Evolutionary conservation across 2,888 invertebrate species (phyloP), one percentile per base, ranked within the genome.

Genomic region (Thereva nobilitata): DNA sequence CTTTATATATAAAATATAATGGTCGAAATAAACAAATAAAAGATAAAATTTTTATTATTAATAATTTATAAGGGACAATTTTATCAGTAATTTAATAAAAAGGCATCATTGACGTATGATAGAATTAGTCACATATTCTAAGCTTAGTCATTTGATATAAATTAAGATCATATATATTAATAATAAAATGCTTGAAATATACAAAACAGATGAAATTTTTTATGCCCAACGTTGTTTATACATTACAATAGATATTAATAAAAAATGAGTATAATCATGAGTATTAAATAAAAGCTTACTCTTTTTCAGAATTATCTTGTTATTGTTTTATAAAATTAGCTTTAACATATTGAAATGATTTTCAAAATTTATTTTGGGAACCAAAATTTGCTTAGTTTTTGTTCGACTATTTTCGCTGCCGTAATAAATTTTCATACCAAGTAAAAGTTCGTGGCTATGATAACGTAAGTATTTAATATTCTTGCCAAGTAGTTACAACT

Each of bases 141-240:
- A 59, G 47, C 37, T 45, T 59, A 59, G 59, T 47, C 59, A 52
- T 59, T 59, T 59, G 47, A 47, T 59, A 59, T 59, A 49, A 59
- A 49, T 10, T 47, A 47, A 59, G 45, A 59, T 59, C 45, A 55
- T 44, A 35, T 44, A 47, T n/a, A 59, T 37, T 47, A 37, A 37
- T 35, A 59, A 55, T 41, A 55, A 45, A 59, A 47, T 59, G 59
- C 59, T 59, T 59, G 49, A 59, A 47, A 59, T 47, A 59, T 47
- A 59, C 23, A 23, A 23, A 59, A 59, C 9, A 59, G 34, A 37
- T 59, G 59, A 59, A 45, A 59, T 59, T 59, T 59, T 59, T 49
- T 59, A 59, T 59, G 49, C 59, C 59, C 59, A 59, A 59, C 45
- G 44, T 44, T 9, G 37, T 38, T 59, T 47, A 59, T 49, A 59